A percentile compares a stretch with the other conserved stretches of the same genome.
Evolutionary conservation across 1,140 invertebrate genomes (phyloP).

Genomic region (Ceratina australensis): DNA sequence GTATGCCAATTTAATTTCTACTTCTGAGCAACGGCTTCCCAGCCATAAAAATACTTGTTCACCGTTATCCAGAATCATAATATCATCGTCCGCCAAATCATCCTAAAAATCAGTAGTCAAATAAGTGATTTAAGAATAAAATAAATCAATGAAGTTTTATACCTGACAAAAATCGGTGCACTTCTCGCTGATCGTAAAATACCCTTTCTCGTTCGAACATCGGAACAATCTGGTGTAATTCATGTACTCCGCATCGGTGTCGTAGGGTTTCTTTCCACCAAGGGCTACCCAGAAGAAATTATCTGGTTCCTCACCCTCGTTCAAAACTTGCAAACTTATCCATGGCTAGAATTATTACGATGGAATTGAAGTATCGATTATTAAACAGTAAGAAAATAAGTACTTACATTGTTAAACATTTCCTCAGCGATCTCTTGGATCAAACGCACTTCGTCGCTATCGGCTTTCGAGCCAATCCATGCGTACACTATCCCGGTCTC

Average conservation of each 20-base stretch:
- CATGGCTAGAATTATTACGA: constrained; percentile 81
- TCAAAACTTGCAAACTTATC: constrained; percentile 92
- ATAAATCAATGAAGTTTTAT: constrained; percentile 47
- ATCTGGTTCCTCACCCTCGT: constrained; percentile 98
- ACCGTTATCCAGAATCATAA: constrained; percentile 99
- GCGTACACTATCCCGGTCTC: constrained; percentile 97
- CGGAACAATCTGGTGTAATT: constrained; percentile 96
- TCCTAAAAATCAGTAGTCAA: constrained; percentile 83
- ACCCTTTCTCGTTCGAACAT: constrained; percentile 99
- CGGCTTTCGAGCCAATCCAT: constrained; percentile 96
- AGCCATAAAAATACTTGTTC: constrained; percentile 99
- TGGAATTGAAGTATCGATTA: not conserved
- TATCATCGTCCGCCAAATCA: constrained; percentile 99
- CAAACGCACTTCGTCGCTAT: constrained; percentile 92
- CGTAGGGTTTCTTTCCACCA: constrained; percentile 95
- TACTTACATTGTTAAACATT: constrained; percentile 91
- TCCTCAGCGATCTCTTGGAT: constrained; percentile 96
- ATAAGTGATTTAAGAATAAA: not conserved
- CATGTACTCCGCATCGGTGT: constrained; percentile 95
- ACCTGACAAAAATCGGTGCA: constrained; percentile 99
- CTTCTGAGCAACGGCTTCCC: constrained; percentile 96
- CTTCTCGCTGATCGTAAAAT: constrained; percentile 99
- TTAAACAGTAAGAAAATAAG: not conserved
- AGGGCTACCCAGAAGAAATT: constrained; percentile 99
- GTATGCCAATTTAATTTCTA: constrained; percentile 99